Conservation (phyloP, 2,797 vertebrate genomes). For the Hozukius guyotensis region DNA sequence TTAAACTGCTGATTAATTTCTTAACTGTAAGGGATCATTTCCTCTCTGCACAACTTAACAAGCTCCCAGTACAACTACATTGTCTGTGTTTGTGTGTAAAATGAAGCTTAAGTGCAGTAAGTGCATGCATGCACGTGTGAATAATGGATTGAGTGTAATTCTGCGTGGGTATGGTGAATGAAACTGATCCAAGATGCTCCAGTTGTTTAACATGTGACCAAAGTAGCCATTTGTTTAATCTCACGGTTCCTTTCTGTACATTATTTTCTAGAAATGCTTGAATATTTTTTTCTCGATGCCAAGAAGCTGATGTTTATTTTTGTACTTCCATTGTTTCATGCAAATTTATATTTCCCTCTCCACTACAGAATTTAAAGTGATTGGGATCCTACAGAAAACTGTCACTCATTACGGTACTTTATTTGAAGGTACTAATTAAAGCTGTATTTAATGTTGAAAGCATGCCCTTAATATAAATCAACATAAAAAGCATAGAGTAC, state of each 20-base stretch:
- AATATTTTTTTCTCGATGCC: conserved; percentile 83
- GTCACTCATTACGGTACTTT: conserved; percentile 63
- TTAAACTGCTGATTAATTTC: conserved; percentile 32
- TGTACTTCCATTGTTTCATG: conserved; percentile 81
- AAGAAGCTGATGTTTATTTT: conserved; percentile 87
- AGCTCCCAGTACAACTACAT: conserved; percentile 46
- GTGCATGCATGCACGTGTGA: conserved; percentile 69
- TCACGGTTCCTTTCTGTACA: conserved; percentile 72
- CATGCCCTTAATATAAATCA: conserved; percentile 80
- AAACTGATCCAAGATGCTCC: conserved; percentile 59
- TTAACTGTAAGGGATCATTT: conserved; percentile 33
- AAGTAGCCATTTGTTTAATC: conserved; percentile 79
- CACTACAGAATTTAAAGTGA: conserved; percentile 68
- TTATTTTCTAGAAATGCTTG: conserved; percentile 83
- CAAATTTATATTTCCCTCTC: conserved; percentile 77
- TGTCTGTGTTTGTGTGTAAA: conserved; percentile 56
- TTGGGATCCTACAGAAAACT: conserved; percentile 63
- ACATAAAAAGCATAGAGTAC: conserved; percentile 67
- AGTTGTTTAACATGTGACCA: conserved; percentile 81
- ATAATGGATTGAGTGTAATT: conserved; percentile 53
- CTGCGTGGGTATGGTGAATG: conserved; percentile 60
- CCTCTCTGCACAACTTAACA: conserved; percentile 46
- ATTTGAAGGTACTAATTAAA: conserved; percentile 62
- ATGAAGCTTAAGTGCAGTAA: conserved; percentile 55
- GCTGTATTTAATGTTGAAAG: conserved; percentile 79